Evolutionary conservation across 92 coral and sea anemone species (phyloP).

Genomic region (Diadumene lineata): DNA sequence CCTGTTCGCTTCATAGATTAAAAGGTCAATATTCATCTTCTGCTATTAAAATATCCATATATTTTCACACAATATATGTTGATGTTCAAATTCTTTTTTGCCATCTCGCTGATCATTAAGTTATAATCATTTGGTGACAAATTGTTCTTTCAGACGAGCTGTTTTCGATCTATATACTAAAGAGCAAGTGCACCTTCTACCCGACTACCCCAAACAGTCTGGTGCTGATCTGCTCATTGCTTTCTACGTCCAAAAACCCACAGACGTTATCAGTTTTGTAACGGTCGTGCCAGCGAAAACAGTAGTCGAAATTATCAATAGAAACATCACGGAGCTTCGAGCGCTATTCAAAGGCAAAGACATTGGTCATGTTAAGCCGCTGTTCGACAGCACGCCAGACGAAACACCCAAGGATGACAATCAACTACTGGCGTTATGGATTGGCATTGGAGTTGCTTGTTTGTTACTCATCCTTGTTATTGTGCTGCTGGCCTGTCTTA

Average conservation of each 20-base stretch:
- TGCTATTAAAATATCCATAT: neutral
- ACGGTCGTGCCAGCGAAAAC: conserved; percentile 7
- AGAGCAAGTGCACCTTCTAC: conserved; percentile 27
- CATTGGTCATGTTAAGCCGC: neutral
- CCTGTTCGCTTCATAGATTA: too few relatives aligned
- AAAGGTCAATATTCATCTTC: too few relatives aligned
- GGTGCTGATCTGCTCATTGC: conserved; percentile 20
- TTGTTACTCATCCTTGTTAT: neutral
- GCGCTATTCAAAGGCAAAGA: neutral
- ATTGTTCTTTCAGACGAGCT: conserved; percentile 17
- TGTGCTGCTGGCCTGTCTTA: neutral
- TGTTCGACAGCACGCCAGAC: neutral
- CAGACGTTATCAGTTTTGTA: neutral
- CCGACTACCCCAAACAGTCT: conserved; percentile 20
- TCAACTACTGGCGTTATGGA: neutral
- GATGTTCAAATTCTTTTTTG: neutral
- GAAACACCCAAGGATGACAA: neutral
- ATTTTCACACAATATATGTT: too few relatives aligned
- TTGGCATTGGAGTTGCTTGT: neutral
- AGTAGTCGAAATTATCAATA: neutral
- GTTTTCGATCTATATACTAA: conserved; percentile 7
- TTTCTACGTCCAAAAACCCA: conserved; percentile 30
- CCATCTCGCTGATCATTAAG: neutral
- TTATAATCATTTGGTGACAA: neutral
- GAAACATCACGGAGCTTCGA: neutral